phyloP scores from a whole-genome alignment of 2,113 vertebrate genomes.

The mouse (Mus musculus) region GRCm39 chr17:77693001-77693500 shows the following conservation, averaged over 20 bases:
- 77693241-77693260: neutral
- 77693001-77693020: too few species aligned
- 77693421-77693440: too few species aligned
- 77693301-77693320: neutral
- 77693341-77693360: neutral
- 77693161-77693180: neutral
- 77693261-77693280: neutral
- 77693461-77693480: too few species aligned
- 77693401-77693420: too few species aligned
- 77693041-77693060: slow-evolving; percentile 19
- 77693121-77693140: neutral
- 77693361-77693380: neutral
- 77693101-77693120: neutral
- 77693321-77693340: neutral
- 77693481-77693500: too few species aligned
- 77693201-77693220: neutral
- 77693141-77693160: neutral
- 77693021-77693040: neutral
- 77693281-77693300: neutral
- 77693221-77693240: neutral
- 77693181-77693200: neutral
- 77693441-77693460: too few species aligned
- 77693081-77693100: neutral
- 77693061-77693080: neutral
- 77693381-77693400: too few species aligned